Evolutionary conservation across 1,140 invertebrate species (phyloP).

Genomic region (Aphaenogaster floridana): DNA sequence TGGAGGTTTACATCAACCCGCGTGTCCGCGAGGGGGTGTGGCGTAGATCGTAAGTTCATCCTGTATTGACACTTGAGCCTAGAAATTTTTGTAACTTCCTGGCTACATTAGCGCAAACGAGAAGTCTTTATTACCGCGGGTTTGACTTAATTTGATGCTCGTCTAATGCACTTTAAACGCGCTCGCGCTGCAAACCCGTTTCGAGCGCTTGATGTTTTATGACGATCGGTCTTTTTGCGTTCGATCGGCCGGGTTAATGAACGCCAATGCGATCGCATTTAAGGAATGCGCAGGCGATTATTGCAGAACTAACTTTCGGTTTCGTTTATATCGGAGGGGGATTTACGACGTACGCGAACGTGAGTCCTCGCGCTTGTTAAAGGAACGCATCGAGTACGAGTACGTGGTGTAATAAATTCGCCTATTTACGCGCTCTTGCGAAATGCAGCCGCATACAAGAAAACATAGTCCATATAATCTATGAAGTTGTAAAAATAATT

Average conservation of each 20-base stretch:
- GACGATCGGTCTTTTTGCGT: neutral
- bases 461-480: neutral
- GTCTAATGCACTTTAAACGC: constrained; percentile 21
- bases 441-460: neutral
- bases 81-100: neutral
- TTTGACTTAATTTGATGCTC: constrained; percentile 27
- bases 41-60: constrained; percentile 24
- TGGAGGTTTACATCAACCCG: neutral
- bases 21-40: constrained; percentile 10
- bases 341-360: constrained; percentile 15
- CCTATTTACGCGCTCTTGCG: neutral
- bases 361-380: neutral
- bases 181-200: constrained; percentile 8
- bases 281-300: neutral
- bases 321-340: constrained; percentile 13
- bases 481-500: neutral
- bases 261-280: constrained; percentile 30
- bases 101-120: constrained; percentile 2
- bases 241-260: constrained; percentile 28
- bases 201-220: constrained; percentile 17
- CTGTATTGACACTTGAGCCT: neutral
- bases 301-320: constrained; percentile 32
- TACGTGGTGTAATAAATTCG: constrained; percentile 7
- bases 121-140: constrained; percentile 45
- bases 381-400: neutral